phyloP scores from a whole-genome alignment of 1,140 invertebrate species.

The Drosophila micromelanica region DNA sequence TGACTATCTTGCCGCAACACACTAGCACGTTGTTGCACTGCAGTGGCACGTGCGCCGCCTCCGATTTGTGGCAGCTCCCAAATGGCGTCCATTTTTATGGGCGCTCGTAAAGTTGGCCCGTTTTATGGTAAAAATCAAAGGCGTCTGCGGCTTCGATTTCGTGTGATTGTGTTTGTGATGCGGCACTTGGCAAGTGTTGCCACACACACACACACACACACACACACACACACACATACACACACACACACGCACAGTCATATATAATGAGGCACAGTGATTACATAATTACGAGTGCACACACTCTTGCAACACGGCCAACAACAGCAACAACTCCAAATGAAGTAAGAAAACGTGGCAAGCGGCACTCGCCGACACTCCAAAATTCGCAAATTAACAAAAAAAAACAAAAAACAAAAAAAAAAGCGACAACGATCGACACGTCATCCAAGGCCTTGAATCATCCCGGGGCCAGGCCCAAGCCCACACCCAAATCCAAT shows the following conservation, averaged over 20 bases:
- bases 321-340: slow-evolving; percentile 41
- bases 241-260: slow-evolving; percentile 2
- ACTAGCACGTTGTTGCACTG: slow-evolving; percentile 43
- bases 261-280: slow-evolving; percentile 68
- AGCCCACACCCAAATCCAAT: background rate
- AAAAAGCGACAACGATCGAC: slow-evolving; percentile 38
- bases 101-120: slow-evolving; percentile 28
- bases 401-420: slow-evolving; percentile 10
- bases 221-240: background rate
- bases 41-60: slow-evolving; percentile 24
- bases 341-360: slow-evolving; percentile 81
- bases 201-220: background rate
- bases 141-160: slow-evolving; percentile 20
- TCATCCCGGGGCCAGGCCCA: slow-evolving; percentile 3
- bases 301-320: slow-evolving; percentile 51
- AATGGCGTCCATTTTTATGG: slow-evolving; percentile 31
- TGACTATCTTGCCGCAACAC: slow-evolving; percentile 1
- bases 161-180: slow-evolving; percentile 9
- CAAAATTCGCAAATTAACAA: slow-evolving; percentile 39
- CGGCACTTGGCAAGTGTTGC: slow-evolving; percentile 59
- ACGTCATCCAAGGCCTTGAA: background rate
- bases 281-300: slow-evolving; percentile 74
- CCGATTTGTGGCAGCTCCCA: slow-evolving; percentile 2
- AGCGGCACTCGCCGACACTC: slow-evolving; percentile 77
- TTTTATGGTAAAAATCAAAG: slow-evolving; percentile 46